Evolutionary conservation across 2,113 vertebrate species (phyloP), one percentile per base, ranked within the genome.

Genomic region (Leptosomus discolor): DNA sequence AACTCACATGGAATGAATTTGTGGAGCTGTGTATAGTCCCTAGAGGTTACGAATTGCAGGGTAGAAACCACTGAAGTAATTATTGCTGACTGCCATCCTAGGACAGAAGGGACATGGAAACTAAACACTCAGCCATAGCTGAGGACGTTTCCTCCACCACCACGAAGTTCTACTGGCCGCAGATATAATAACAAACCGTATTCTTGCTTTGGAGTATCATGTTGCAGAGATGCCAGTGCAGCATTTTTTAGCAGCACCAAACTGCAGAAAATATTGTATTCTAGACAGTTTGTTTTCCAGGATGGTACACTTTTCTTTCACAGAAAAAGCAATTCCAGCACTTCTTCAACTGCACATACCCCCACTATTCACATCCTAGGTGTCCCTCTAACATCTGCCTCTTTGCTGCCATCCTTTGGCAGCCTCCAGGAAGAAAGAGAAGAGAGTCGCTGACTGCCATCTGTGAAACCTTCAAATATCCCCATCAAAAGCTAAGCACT

Each of bases 351-450:
- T 39, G 50, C 30, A 61, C 36, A 39, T 74, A 58, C 12, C 60
- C 50, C 51, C 22, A 68, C 27, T 67, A 11, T 43, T 73, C 78
- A 48, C 15, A 60, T 19, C 48, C 39, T 1, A n/a, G 0, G 19
- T 79, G 67, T 78, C 83, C 79, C n/a, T 86, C 51, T 84, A 74
- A 88, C 27, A 1, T 75, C 56, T 92, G 79, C 85, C 71, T 94
- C 92, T 85, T 95, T 97, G 85, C 96, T 97, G 94, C 85, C 95
- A 96, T 93, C 96, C 83, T 89, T 97, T 95, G 88, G 92, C 88
- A 95, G 76, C 46, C 92, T 92, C 76, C 94, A 92, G 73, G 69
- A 37, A 91, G 65, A 86, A 92, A 78, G 58, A 75, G 61, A 81
- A 78, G 75, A 61, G 34, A 82, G 81, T 78, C 87, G 64, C 77